Percentiles rank a stretch among this genome's conserved stretches.
These are phyloP conservation scores for Limnephilus rhombicus DNA, from an alignment of 2,888 invertebrate species.

Conservation along the genomic window DNA sequence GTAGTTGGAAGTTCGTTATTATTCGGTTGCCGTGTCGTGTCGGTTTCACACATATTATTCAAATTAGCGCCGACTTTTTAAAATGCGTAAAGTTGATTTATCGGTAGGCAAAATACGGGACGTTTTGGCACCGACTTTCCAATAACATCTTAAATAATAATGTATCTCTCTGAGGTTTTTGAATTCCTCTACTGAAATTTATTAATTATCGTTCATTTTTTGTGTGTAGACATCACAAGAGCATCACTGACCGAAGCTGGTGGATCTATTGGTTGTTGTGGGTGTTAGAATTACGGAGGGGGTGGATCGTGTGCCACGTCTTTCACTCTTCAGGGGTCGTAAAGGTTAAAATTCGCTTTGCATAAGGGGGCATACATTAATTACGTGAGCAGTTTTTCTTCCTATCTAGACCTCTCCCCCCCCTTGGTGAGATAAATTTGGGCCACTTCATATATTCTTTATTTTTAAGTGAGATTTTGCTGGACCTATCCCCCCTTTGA, in stretches of 20 bases:
- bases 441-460: too few species aligned
- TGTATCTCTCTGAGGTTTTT: neutral
- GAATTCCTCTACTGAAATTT: neutral
- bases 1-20: constrained; percentile 4
- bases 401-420: too few species aligned
- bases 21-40: constrained; percentile 11
- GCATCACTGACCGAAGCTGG: neutral
- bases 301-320: neutral
- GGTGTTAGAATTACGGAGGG: neutral
- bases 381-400: too few species aligned
- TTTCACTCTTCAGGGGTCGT: neutral
- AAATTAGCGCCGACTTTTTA: constrained; percentile 5
- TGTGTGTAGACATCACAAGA: neutral
- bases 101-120: neutral
- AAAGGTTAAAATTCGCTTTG: too few species aligned
- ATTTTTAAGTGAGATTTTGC: too few species aligned
- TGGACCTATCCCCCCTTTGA: too few species aligned
- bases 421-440: too few species aligned
- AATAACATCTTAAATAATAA: constrained; percentile 6
- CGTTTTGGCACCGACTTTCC: constrained; percentile 31
- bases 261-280: neutral
- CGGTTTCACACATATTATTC: constrained; percentile 28
- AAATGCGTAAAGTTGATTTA: constrained; percentile 37
- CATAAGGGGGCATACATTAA: too few species aligned
- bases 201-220: neutral